These are phyloP conservation scores for Stomatorhinus walkeri DNA, from an alignment of 2,797 vertebrate genomes.

Conservation along the genomic window DNA sequence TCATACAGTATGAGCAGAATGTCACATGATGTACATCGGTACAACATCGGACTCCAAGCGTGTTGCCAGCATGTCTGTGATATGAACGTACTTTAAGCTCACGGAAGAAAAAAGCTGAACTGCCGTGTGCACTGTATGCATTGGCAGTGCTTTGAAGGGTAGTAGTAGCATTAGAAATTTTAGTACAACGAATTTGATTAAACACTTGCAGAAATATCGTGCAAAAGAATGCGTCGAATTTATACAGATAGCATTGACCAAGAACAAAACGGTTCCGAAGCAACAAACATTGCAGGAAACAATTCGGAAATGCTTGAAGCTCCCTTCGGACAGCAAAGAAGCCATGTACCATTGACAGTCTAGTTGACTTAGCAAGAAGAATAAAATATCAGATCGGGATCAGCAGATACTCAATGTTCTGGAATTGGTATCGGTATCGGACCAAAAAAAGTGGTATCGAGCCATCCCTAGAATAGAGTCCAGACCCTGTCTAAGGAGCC, in stretches of 20 bases:
- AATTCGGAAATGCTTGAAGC: too few species aligned
- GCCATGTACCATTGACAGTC: too few species aligned
- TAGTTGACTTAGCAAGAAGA: not conserved
- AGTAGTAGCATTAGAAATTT: not conserved
- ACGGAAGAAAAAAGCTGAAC: not conserved
- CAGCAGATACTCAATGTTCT: not conserved
- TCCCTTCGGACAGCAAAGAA: too few species aligned
- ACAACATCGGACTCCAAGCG: not conserved
- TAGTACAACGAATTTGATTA: not conserved
- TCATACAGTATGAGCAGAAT: not conserved
- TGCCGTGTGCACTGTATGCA: not conserved
- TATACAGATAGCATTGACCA: too few species aligned
- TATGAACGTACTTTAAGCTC: not conserved
- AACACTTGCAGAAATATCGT: too few species aligned
- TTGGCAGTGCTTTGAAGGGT: not conserved
- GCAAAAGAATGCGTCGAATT: too few species aligned
- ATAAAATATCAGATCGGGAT: not conserved
- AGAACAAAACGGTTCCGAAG: too few species aligned
- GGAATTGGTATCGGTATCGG: not conserved
- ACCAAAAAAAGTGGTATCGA: not conserved
- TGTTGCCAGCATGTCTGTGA: not conserved
- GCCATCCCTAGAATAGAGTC: not conserved
- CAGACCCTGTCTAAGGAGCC: too few species aligned
- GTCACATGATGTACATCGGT: too few species aligned
- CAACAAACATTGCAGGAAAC: too few species aligned